Base-by-base conservation (phyloP, 2,888 invertebrate species). In the Eupelmus urozonus region DNA sequence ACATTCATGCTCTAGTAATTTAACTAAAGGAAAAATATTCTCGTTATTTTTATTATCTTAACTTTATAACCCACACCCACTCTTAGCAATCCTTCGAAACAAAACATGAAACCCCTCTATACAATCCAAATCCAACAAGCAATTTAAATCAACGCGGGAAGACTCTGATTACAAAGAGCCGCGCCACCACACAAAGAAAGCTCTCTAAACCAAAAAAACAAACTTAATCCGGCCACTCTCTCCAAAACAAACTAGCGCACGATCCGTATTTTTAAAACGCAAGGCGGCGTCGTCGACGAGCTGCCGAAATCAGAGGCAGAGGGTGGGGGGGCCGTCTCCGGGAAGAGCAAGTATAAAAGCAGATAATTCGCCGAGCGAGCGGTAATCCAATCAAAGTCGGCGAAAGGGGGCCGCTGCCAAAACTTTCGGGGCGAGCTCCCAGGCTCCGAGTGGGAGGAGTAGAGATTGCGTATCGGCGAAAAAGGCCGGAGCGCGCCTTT, bases 371-470 rank as follows among this genome's bases (percentile, higher is more conserved):
- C 11, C 5, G 9, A 66, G 42, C 57, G 11, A n/a, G 49, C 3
- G 51, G 75, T 60, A 51, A 67, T 76, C 76, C 70, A 76, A 76
- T 76, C 69, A 76, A 76, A 76, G 70, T 49, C 45, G 57, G 29
- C 29, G 9, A 59, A 49, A 25, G 18, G 51, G 29, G 59, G n/a
- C 11, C 25, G 53, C 55, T 49, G 66, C 63, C 69, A 11, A 70
- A 76, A 76, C 34, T 70, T 76, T 55, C 45, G 53, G 23, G 13
- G 29, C 42, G 40, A 71, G n/a, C n/a, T 34, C 57, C 45, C 49
- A 3, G 49, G 2, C 11, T 18, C 53, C 45, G 9, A 45, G 18
- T 27, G 40, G n/a, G n/a, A n/a, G n/a, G n/a, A 45, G 60, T 9
- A 45, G 34, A 67, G 74, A 75, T 75, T 67, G 74, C 74, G 74